These are phyloP conservation scores for Sturmia bella DNA, from an alignment of 2,888 invertebrate species.

Conservation along the genomic window DNA sequence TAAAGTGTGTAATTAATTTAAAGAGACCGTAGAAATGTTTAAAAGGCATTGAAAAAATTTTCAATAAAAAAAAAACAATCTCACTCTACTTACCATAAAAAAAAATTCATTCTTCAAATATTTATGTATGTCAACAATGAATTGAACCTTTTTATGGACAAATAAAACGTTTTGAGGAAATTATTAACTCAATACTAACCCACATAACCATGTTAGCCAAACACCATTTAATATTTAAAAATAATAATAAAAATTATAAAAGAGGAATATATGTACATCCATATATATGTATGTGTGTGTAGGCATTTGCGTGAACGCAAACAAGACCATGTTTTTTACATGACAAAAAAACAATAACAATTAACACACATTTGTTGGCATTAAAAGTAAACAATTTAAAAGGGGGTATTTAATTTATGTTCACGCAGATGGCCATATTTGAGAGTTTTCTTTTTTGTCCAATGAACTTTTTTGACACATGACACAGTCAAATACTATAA, in stretches of 20 bases:
- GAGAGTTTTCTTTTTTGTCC: not conserved
- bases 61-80: not conserved
- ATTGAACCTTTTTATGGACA: conserved; percentile 58
- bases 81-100: not conserved
- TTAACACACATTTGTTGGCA: conserved; percentile 25
- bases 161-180: conserved; percentile 34
- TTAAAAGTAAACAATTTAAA: conserved; percentile 1
- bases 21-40: conserved; percentile 44
- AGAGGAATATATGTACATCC: not conserved
- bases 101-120: not conserved
- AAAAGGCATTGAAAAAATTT: conserved; percentile 31
- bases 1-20: conserved; percentile 7
- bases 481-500: too few species aligned
- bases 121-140: conserved; percentile 8
- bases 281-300: too few species aligned
- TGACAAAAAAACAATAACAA: conserved; percentile 4
- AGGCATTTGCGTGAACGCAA: conserved; percentile 9
- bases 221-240: not conserved
- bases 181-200: not conserved
- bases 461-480: not conserved
- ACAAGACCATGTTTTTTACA: conserved; percentile 15
- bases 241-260: not conserved
- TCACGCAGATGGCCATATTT: too few species aligned
- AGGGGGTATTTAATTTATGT: not conserved
- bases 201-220: conserved; percentile 1